phyloP scores from a whole-genome alignment of 2,888 invertebrate species.

The Polymixis flavicincta region DNA sequence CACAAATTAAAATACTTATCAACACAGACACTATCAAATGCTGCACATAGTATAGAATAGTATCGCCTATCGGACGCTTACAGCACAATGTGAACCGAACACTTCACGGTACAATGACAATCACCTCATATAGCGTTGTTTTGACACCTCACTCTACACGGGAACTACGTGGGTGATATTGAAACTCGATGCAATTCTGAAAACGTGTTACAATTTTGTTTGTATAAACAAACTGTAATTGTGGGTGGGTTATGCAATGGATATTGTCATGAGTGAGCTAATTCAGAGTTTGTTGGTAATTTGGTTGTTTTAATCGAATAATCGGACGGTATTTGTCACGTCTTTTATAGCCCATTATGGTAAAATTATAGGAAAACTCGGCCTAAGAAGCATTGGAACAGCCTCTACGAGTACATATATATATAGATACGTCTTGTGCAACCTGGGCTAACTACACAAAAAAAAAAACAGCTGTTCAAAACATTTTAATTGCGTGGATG shows the following conservation, averaged over 20 bases:
- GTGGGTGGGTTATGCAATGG: constrained; percentile 28
- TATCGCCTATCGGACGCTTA: constrained; percentile 41
- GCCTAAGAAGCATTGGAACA: background rate
- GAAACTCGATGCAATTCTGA: constrained; percentile 64
- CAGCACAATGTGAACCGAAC: constrained; percentile 42
- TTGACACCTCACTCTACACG: constrained; percentile 56
- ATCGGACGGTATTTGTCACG: background rate
- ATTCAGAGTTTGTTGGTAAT: background rate
- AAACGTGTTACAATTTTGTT: constrained; percentile 51
- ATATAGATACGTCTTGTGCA: background rate
- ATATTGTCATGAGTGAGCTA: constrained; percentile 22
- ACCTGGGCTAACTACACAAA: background rate
- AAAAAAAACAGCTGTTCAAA: background rate
- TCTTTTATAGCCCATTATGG: background rate
- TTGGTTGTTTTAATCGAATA: background rate
- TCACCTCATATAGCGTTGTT: constrained; percentile 49
- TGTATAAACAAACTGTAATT: constrained; percentile 38
- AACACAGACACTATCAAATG: constrained; percentile 1
- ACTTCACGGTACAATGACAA: constrained; percentile 55
- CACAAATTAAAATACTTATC: background rate
- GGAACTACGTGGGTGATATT: constrained; percentile 59
- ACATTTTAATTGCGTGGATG: background rate
- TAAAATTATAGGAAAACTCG: background rate
- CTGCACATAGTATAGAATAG: constrained; percentile 18
- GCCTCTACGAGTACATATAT: background rate